A percentile compares a stretch with the other conserved stretches of the same genome.
Evolutionary conservation across 2,888 invertebrate species (phyloP).

Genomic region (Chorisops tibialis): DNA sequence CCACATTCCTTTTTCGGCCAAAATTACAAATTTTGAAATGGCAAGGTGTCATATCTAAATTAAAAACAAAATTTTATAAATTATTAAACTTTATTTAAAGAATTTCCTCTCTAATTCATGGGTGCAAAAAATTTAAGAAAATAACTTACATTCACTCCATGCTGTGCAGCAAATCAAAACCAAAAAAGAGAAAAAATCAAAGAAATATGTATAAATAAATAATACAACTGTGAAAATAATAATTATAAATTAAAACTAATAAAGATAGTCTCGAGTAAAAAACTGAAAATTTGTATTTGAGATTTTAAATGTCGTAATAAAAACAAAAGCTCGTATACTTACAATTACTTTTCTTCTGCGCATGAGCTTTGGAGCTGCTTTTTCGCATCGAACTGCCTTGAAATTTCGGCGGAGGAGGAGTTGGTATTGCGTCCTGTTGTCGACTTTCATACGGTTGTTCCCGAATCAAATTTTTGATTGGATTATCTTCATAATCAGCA

Average conservation of each 20-base stretch:
- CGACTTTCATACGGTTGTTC: neutral
- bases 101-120: neutral
- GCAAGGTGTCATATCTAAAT: conserved; percentile 64
- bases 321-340: conserved; percentile 36
- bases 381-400: neutral
- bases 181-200: conserved; percentile 1
- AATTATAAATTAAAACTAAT: conserved; percentile 15
- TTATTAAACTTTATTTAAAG: neutral
- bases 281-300: too few relatives aligned
- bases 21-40: conserved; percentile 70
- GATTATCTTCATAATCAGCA: conserved; percentile 30
- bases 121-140: too few relatives aligned
- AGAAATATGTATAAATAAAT: conserved; percentile 1
- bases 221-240: conserved; percentile 15
- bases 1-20: conserved; percentile 59
- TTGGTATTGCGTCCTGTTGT: conserved; percentile 34
- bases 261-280: neutral
- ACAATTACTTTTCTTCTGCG: conserved; percentile 49
- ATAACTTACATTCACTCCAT: conserved; percentile 22
- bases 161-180: neutral
- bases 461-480: neutral
- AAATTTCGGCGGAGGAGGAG: conserved; percentile 29
- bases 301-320: too few relatives aligned
- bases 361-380: conserved; percentile 40
- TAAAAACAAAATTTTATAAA: conserved; percentile 6